phyloP scores from a whole-genome alignment of 2,888 invertebrate genomes.

The Platycheirus rosarum region DNA sequence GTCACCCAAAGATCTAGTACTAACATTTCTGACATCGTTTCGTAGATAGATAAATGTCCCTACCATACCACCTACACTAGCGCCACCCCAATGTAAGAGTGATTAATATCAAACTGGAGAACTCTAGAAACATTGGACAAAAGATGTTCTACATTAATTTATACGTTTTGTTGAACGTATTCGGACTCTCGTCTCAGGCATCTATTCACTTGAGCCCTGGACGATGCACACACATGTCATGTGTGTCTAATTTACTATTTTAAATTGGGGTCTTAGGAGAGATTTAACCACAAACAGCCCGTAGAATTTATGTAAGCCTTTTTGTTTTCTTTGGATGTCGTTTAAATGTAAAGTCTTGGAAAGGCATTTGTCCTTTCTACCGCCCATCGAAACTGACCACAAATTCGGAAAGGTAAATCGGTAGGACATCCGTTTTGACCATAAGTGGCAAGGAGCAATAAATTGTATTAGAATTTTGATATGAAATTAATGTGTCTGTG shows the following conservation, averaged over 20 bases:
- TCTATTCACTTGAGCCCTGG: constrained; percentile 37
- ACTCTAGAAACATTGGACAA: constrained; percentile 42
- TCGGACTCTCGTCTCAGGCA: constrained; percentile 30
- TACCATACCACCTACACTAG: background rate
- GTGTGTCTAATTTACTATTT: constrained; percentile 25
- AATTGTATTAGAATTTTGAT: constrained; percentile 66
- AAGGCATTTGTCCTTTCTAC: constrained; percentile 31
- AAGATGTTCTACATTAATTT: constrained; percentile 66
- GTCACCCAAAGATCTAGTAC: constrained; percentile 1
- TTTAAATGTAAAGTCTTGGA: constrained; percentile 52
- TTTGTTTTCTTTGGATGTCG: constrained; percentile 45
- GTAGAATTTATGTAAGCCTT: constrained; percentile 52
- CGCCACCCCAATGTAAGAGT: constrained; percentile 40
- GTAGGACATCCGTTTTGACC: constrained; percentile 63
- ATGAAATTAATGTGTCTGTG: constrained; percentile 60
- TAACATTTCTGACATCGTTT: constrained; percentile 29
- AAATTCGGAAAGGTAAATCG: constrained; percentile 60
- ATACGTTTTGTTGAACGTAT: constrained; percentile 55
- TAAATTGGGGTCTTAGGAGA: constrained; percentile 39
- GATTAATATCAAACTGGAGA: constrained; percentile 55
- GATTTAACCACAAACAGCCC: constrained; percentile 35
- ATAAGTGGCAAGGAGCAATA: constrained; percentile 65
- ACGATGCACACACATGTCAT: constrained; percentile 3
- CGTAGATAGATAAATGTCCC: constrained; percentile 21
- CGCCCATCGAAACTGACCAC: constrained; percentile 27